Evolutionary conservation across 64 coral and sea anemone genomes (phyloP), one percentile per base, ranked within the genome.

Genomic region (Actinia equina): DNA sequence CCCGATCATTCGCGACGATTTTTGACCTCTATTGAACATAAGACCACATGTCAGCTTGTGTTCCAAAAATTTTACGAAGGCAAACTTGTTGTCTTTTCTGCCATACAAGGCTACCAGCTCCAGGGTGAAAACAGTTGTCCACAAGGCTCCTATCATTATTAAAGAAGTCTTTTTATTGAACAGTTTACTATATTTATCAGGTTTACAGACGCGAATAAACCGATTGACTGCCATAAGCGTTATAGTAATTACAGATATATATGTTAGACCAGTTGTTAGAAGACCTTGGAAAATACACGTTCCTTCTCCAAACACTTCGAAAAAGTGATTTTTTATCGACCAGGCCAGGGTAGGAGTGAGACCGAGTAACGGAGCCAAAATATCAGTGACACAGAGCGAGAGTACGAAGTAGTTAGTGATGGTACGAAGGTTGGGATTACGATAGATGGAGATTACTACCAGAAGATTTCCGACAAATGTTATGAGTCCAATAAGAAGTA

Each of bases 321-420:
- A 17, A 79, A 37, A 79, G 16, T 27, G 77, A 44, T 27, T 79
- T 44, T 16, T 44, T 10, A 89, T 43, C 1, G 52, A 58, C 20
- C 77, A 46, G 12, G 27, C 77, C 6, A 79, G 12, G 3, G 37
- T 37, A 79, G 77, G 77, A 79, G 44, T 17, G 0, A 79, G 27
- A 4, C 77, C 77, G 17, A 79, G 17, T 43, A 79, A 22, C 5
- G 77, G 5, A 17, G 6, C 22, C 16, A 79, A 7, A 44, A 79
- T 79, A 17, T 90, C 89, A 10, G 83, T 54, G 16, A 90, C 49
- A 8, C 82, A 25, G 45, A 90, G 84, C 7, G 64, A 71, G 41
- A 90, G 57, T 20, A 90, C 84, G 69, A 84, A 90, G 52, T 83
- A 90, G 26, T 90, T 77, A n/a, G 89, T 84, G 25, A 90, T 79